Base-by-base conservation (phyloP, 1,140 invertebrate species). In the Habropoda laboriosa region DNA sequence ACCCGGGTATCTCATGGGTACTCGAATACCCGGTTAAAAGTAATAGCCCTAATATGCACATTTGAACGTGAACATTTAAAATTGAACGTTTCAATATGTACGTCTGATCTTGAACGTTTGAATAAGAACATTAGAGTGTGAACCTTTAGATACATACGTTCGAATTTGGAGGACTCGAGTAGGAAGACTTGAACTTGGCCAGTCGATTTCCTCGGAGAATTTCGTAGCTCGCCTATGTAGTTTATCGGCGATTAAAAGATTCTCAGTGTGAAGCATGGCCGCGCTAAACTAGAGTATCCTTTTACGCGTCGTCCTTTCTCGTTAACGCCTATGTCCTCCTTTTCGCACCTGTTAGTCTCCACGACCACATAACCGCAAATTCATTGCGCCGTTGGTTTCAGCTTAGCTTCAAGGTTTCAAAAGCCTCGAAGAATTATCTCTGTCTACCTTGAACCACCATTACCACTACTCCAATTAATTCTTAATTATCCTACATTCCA, bases 301-400 rank as follows among this genome's bases (percentile, higher is more conserved):
- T 66, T 66, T 66, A 66, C 73, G 73, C 38, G 18, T 66, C 38
- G 60, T 66, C 27, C 61, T 75, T 42, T 3, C 47, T 64, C 49
- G 47, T 51, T 55, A 75, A 66, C 73, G 27, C 38, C 24, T 24
- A 12, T 51, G 57, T 55, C 38, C 73, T 55, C 61, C 30, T 73
- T 35, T 51, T 32, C 49, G 73, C 35, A n/a, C 35, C 61, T 42
- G 38, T 13, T 51, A 35, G 21, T 8, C 38, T 32, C 35, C 1
- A 30, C 40, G 45, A 35, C 55, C 53, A 5, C 53, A 27, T 21
- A 27, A 51, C 32, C 58, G 27, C 18, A 49, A 63, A 74, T 40
- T 63, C 45, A 63, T 74, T n/a, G 49, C 68, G 18, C 40, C 24
- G 67, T 35, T 27, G 51, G 1, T 30, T 21, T 71, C 53, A 12